These are phyloP conservation scores for Sebastes elongatus DNA, from an alignment of 2,797 vertebrate species.

Conservation along the genomic window DNA sequence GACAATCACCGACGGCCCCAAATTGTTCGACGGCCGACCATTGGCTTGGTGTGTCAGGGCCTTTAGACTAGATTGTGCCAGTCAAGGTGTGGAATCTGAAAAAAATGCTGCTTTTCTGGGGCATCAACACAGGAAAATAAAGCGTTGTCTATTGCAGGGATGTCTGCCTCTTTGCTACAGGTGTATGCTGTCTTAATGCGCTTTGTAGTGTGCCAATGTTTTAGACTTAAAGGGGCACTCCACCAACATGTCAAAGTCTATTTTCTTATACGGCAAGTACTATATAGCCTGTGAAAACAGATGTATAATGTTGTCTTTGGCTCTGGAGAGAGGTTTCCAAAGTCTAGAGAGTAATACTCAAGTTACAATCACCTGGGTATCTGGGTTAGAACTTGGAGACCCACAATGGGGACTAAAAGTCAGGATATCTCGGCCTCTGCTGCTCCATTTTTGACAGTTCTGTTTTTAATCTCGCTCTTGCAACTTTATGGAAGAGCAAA, in stretches of 20 bases:
- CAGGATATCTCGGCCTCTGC: neutral
- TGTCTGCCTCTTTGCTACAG: neutral
- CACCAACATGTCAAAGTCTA: slow-evolving; percentile 5
- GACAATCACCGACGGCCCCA: too few relatives aligned
- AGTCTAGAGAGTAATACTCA: neutral
- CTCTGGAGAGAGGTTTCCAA: neutral
- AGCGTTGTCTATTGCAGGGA: neutral
- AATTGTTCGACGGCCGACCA: too few relatives aligned
- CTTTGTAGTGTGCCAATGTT: neutral
- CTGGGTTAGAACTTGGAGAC: neutral
- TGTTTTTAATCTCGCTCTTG: neutral
- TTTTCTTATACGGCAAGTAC: neutral
- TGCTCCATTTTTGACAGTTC: neutral
- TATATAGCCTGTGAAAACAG: slow-evolving; percentile 10
- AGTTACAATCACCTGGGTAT: neutral
- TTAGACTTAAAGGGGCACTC: neutral
- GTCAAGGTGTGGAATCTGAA: neutral
- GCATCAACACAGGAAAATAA: neutral
- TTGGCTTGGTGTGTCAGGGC: too few relatives aligned
- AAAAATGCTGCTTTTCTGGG: neutral
- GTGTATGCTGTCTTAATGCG: neutral
- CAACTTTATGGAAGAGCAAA: neutral
- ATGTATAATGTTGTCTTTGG: neutral
- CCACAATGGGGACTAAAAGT: neutral
- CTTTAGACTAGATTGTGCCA: neutral